Base-by-base conservation (phyloP, 2,888 invertebrate species). In the Hyposoter didymator region DNA sequence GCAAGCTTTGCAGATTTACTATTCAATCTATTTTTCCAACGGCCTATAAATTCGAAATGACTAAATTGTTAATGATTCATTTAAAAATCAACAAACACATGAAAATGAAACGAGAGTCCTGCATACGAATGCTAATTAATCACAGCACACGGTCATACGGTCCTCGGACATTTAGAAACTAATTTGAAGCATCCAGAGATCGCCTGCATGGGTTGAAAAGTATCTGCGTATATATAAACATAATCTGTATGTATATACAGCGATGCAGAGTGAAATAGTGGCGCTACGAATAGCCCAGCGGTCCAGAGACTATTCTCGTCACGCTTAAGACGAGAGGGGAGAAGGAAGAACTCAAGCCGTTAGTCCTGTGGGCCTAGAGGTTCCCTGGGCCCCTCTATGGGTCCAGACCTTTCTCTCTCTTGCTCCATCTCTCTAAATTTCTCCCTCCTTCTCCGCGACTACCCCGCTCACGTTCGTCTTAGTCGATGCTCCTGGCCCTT, bases 401-500 rank as follows among this genome's bases (percentile, higher is more conserved):
- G 45, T 64, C 52, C 79, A 79, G 79, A 78, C 84, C 83, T 84
- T 84, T 87, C 78, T 84, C 87, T 88, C 86, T 88, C 88, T 84
- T 84, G 86, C 89, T 85, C 76, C 74, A 83, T 86, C 78, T 86
- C 86, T 89, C 86, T 49, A 82, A 62, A 47, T 47, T 73, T 75
- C 66, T 62, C 64, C 78, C 81, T 74, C 78, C 78, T 45, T 82
- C 64, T 78, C 84, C 74, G 73, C 74, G 73, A 78, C 82, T 78
- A 85, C 83, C 85, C 83, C 83, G 75, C 83, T 80, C 90, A 90
- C 91, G 92, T 93, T 93, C 92, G 90, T 93, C 88, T 87, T 86
- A 84, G 76, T 66, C 75, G 85, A 94, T 94, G 94, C 92, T 92
- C 87, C 90, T 90, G 94, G 94, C 94, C 94, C 93, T 94, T 94